Evolutionary conservation across 2,113 vertebrate genomes (phyloP), one percentile per base, ranked within the genome.

Genomic region (Phyllopteryx taeniolatus): DNA sequence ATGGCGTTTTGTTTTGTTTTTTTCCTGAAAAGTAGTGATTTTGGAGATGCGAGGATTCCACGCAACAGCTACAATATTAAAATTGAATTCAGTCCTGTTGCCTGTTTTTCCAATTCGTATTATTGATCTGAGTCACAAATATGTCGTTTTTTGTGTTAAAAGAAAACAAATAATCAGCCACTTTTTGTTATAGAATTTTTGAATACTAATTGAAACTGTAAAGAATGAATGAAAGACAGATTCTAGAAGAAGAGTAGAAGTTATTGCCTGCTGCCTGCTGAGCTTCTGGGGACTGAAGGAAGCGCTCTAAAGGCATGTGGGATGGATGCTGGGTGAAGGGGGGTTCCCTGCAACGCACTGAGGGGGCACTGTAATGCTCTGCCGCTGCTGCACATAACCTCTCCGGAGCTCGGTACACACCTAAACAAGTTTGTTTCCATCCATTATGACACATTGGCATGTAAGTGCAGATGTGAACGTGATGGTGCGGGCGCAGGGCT

Each of bases 261-360:
- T 67, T 12, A 5, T 78, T 91, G 95, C 95, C 94, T 93, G 94
- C 15, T n/a, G 89, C 71, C 27, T 27, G 27, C 3, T 94, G 88
- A 57, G 93, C 90, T 74, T 98, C 96, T 76, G 95, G 86, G 0
- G 93, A 94, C 89, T 96, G 96, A 44, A 99, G 92, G 85, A 99
- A 98, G 76, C 77, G 93, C 85, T 98, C 96, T 80, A 99, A 89
- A 0, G 95, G 96, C 72, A 98, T 89, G 0, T 98, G 96, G 43
- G 91, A 79, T 20, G 94, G 94, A 75, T 95, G 92, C 74, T 98
- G 95, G 20, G 93, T 93, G 19, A 91, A 39, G 0, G 92, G 91
- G 33, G 78, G 82, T 71, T 98, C 96, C 84, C 94, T 93, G 79
- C 87, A 84, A 59, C 94, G 92, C 79, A 92, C 33, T 0, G 93